phyloP scores from a whole-genome alignment of 2,888 invertebrate genomes.

The Baronia brevicornis region DNA sequence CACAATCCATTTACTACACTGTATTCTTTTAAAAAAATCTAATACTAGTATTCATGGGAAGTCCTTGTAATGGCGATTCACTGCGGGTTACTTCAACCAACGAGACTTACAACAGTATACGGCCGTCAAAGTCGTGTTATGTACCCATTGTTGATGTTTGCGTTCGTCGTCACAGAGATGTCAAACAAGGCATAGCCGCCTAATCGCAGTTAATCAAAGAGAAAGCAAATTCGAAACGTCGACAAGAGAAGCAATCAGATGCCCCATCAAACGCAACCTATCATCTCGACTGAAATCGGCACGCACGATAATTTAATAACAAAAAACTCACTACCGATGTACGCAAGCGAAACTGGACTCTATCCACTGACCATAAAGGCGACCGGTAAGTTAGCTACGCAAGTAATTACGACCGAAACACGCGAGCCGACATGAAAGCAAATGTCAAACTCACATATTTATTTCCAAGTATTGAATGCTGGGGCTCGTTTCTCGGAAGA shows the following conservation, averaged over 20 bases:
- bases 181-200: constrained; percentile 31
- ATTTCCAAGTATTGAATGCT: constrained; percentile 75
- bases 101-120: too few relatives aligned
- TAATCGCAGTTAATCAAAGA: constrained; percentile 69
- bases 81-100: too few relatives aligned
- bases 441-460: constrained; percentile 76
- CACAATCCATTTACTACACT: too few relatives aligned
- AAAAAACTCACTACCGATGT: constrained; percentile 52
- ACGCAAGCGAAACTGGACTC: constrained; percentile 33
- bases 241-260: constrained; percentile 74
- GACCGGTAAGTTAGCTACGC: constrained; percentile 29
- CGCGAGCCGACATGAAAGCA: constrained; percentile 71
- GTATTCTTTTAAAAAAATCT: too few relatives aligned
- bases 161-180: constrained; percentile 34
- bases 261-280: constrained; percentile 69
- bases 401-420: constrained; percentile 67
- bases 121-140: too few relatives aligned
- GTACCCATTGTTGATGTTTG: constrained; percentile 19
- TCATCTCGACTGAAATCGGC: constrained; percentile 74
- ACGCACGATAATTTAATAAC: constrained; percentile 75
- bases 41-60: too few relatives aligned
- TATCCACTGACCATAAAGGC: constrained; percentile 44
- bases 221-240: constrained; percentile 67
- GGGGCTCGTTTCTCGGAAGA: constrained; percentile 66
- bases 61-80: too few relatives aligned